Base-by-base conservation (phyloP, 2,113 vertebrate genomes). In the Leucopsar rothschildi region DNA sequence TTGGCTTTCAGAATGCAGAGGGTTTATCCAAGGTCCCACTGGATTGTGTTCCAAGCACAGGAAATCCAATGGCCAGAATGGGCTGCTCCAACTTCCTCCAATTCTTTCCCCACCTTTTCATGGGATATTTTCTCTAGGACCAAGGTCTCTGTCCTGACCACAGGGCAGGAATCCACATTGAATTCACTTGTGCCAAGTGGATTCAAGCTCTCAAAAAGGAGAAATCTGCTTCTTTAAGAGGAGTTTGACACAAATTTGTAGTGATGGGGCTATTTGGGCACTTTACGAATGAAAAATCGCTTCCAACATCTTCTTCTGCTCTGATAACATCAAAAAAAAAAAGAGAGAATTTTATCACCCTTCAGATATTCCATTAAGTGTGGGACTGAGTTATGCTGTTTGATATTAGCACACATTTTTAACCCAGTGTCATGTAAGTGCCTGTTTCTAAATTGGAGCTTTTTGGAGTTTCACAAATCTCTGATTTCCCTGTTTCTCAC, bases 361-460 rank as follows among this genome's bases (percentile, higher is more conserved):
- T 88, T 86, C 83, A 86, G 93, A 71, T 76, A 27, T 80, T 86
- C 71, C 82, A 53, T 93, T 95, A 88, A 60, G 45, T 12, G 53
- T 13, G 3, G 63, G 39, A 65, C 18, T 72, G 88, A 92, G 79
- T 92, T 86, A 35, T 31, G 59, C 66, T 1, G 0, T 80, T 91
- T 83, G 91, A 77, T 94, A 90, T 94, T 92, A 90, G 92, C 47
- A 65, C 64, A 37, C 37, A 42, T 92, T 83, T 95, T 83, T 93
- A 95, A 92, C 31, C 28, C 12, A 0, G 12, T 73, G 68, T 70
- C 86, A 59, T 53, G 70, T 59, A 52, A 17, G 57, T 90, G 82
- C 61, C 66, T 90, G 47, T 39, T 75, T 79, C 63, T 60, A 78
- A 87, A 92, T 15, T 12, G 52, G 61, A 93, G 82, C 29, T 65